A percentile compares a stretch with the other conserved stretches of the same genome.
These are phyloP conservation scores for Trissonchulus latispiculum DNA, from an alignment of 2,888 invertebrate genomes.

Conservation along the genomic window DNA sequence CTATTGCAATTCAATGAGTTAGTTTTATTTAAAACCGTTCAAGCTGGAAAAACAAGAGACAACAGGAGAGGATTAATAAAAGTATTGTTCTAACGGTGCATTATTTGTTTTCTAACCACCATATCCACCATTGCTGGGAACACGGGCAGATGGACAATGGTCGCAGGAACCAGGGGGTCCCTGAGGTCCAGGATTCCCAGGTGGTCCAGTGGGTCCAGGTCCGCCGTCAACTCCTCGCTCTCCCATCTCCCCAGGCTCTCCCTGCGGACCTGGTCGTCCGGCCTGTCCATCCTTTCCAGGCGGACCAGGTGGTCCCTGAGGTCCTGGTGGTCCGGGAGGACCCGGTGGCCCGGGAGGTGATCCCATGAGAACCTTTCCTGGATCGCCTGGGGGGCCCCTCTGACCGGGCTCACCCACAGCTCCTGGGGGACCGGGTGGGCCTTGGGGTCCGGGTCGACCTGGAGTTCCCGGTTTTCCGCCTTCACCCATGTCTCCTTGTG, in stretches of 20 bases:
- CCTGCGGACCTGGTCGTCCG: conserved; percentile 32
- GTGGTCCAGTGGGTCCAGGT: conserved; percentile 29
- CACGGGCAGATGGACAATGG: conserved; percentile 34
- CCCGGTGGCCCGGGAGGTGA: conserved; percentile 28
- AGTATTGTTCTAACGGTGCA: no score
- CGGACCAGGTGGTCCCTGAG: conserved; percentile 26
- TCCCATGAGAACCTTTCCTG: conserved; percentile 34
- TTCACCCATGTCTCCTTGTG: conserved; percentile 36
- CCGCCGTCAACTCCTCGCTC: conserved; percentile 34
- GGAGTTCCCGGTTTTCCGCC: conserved; percentile 30
- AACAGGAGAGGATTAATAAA: no score
- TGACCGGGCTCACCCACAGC: conserved; percentile 33
- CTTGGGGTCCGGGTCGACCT: conserved; percentile 35
- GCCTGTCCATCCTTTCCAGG: conserved; percentile 1
- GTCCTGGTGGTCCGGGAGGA: conserved; percentile 32
- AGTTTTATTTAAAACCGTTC: no score
- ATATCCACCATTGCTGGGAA: not conserved
- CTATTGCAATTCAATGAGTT: no score
- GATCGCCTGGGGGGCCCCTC: conserved; percentile 32
- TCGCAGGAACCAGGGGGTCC: conserved; percentile 38
- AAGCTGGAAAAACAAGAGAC: no score
- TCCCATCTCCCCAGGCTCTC: conserved; percentile 32
- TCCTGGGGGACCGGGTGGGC: conserved; percentile 37
- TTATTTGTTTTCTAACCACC: conserved; percentile 21
- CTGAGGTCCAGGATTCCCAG: conserved; percentile 27